A percentile compares a stretch with the other conserved stretches of the same genome.
Conservation (phyloP, 23 tunicate genomes). For the Trididemnum miniatum region DNA sequence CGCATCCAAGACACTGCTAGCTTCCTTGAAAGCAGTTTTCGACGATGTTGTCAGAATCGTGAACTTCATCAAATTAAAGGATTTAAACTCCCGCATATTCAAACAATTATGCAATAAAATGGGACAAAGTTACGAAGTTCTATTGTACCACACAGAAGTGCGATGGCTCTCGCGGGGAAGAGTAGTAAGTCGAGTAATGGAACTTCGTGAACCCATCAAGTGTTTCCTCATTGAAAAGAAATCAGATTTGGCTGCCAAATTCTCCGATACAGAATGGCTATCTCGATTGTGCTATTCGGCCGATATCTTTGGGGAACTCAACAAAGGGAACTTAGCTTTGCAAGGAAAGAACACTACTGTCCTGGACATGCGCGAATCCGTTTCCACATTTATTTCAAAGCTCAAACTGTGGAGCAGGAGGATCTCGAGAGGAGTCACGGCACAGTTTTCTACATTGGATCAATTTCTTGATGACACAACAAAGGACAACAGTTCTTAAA, state of each 20-base stretch:
- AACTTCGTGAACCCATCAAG: too few species aligned
- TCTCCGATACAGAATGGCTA: constrained; percentile 10
- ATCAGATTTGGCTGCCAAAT: constrained; percentile 15
- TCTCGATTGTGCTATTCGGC: too few species aligned
- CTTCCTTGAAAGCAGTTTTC: constrained; percentile 32
- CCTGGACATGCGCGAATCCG: not conserved
- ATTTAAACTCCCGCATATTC: too few species aligned
- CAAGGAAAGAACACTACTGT: constrained; percentile 27
- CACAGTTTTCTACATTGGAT: constrained; percentile 23
- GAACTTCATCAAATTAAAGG: constrained; percentile 20
- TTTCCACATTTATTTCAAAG: constrained; percentile 15
- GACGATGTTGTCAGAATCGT: constrained; percentile 18
- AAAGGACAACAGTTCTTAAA: constrained; percentile 11
- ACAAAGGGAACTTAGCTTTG: constrained; percentile 25
- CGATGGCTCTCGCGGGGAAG: too few species aligned
- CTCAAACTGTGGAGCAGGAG: constrained; percentile 39
- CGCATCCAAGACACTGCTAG: constrained; percentile 18
- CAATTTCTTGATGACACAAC: constrained; percentile 1
- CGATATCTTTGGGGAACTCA: too few species aligned
- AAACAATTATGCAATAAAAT: not conserved
- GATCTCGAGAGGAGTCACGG: constrained; percentile 26
- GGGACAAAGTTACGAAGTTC: constrained; percentile 19
- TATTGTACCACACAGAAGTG: too few species aligned
- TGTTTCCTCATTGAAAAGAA: constrained; percentile 25
- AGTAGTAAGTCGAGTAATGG: too few species aligned